These are phyloP conservation scores for Dipus sagitta DNA, from an alignment of 2,797 vertebrate species.

Conservation along the genomic window DNA sequence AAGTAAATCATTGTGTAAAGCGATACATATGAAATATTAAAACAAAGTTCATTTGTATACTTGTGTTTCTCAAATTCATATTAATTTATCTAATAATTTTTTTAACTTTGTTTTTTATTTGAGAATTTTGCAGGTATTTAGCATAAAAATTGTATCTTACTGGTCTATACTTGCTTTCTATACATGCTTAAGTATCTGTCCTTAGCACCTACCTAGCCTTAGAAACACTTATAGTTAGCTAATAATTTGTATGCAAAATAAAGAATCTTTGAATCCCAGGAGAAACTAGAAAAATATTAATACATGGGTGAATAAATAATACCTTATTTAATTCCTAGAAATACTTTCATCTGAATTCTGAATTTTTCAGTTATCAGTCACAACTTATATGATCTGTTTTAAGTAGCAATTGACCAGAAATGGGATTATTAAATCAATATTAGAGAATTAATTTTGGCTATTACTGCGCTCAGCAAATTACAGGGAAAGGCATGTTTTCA, in stretches of 20 bases:
- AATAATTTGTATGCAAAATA: conserved; percentile 13
- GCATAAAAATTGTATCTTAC: neutral
- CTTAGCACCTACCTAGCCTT: neutral
- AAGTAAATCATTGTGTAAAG: conserved; percentile 9
- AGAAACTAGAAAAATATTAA: neutral
- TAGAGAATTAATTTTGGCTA: conserved; percentile 53
- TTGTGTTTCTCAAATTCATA: conserved; percentile 14
- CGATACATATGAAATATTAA: neutral
- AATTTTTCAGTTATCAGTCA: neutral
- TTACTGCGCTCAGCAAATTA: neutral
- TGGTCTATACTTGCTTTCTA: neutral
- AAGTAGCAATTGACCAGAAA: conserved; percentile 54
- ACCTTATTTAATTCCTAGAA: conserved; percentile 12
- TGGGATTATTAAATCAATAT: conserved; percentile 15
- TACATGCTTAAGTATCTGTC: neutral
- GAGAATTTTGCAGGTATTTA: conserved; percentile 13
- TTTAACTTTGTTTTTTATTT: conserved; percentile 5
- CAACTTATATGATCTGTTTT: conserved; percentile 60
- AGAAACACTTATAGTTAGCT: neutral
- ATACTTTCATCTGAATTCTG: neutral
- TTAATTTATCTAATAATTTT: neutral
- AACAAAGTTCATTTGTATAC: neutral
- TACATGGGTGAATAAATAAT: too few relatives aligned
- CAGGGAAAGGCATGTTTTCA: neutral
- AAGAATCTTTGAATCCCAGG: conserved; percentile 15